Evolutionary conservation across 2,113 vertebrate genomes (phyloP).

Genomic region (Campylomormyrus tamandua): DNA sequence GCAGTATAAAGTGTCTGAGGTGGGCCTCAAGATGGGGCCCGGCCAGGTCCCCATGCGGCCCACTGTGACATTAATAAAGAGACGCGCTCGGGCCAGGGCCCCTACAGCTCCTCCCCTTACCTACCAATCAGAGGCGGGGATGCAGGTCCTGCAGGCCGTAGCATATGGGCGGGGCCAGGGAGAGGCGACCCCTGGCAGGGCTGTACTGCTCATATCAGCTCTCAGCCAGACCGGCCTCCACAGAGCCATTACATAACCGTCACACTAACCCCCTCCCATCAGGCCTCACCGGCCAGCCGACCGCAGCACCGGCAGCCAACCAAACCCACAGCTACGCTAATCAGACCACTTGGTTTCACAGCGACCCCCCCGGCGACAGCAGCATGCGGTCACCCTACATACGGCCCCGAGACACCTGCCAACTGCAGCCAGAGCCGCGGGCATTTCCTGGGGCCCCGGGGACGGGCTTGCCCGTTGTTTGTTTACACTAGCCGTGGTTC

Average conservation of each 20-base stretch:
- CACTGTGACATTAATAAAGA: slow-evolving; percentile 50
- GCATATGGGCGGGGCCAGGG: slow-evolving; percentile 58
- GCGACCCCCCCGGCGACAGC: slow-evolving; percentile 12
- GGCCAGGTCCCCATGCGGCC: slow-evolving; percentile 45
- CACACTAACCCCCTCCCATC: slow-evolving; percentile 27
- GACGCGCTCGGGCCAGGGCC: slow-evolving; percentile 33
- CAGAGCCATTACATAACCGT: slow-evolving; percentile 58
- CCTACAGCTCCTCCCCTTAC: slow-evolving; percentile 53
- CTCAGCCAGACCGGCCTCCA: slow-evolving; percentile 44
- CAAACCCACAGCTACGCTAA: slow-evolving; percentile 30
- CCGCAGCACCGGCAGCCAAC: not conserved
- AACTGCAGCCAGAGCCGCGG: not conserved
- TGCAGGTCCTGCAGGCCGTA: slow-evolving; percentile 42
- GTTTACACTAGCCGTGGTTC: slow-evolving; percentile 36
- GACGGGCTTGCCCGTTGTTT: slow-evolving; percentile 42
- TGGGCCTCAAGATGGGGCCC: slow-evolving; percentile 45
- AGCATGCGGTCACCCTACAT: not conserved
- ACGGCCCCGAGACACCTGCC: not conserved
- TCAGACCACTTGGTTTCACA: slow-evolving; percentile 39
- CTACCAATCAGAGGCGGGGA: slow-evolving; percentile 55
- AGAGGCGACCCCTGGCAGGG: slow-evolving; percentile 50
- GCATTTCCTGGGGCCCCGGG: slow-evolving; percentile 34
- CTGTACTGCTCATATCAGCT: slow-evolving; percentile 51
- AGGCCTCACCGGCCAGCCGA: slow-evolving; percentile 17
- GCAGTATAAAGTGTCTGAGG: slow-evolving; percentile 60